Evolutionary conservation across 2,888 invertebrate genomes (phyloP), one percentile per base, ranked within the genome.

Genomic region (Pandemis cinnamomeana): DNA sequence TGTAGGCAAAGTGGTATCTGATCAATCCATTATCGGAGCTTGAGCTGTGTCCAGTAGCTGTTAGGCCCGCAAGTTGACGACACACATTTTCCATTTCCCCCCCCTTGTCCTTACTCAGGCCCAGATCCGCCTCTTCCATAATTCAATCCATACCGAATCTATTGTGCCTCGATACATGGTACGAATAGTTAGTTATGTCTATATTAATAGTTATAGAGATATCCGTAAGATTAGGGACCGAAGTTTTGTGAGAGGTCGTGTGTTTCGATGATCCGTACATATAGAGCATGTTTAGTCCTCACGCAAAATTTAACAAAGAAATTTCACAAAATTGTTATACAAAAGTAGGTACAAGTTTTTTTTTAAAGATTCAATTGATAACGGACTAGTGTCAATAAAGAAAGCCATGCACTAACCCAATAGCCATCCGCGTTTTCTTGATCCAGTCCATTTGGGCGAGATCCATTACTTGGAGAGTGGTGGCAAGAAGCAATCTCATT

Each of bases 401-500:
- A 80, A 80, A 81, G 78, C 78, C 80, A 82, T 87, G 87, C 87
- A 87, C 87, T 89, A 87, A 89, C 86, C 88, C 87, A 89, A 88
- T 87, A 86, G 86, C 85, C 78, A 79, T 79, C 81, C 84, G 85
- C 85, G 86, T 89, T 91, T 91, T 88, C 91, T 90, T 92, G 90
- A 93, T 92, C 89, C 89, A 92, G 92, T 94, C 91, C 92, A 94
- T 94, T 94, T 94, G 84, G 91, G 91, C 84, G 87, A 91, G 94
- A 94, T 94, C 94, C 94, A 94, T 94, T 94, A 94, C 94, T 89
- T 86, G 84, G 89, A 88, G 91, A 91, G 92, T 91, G 91, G 90
- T 87, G 90, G 93, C 94, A 92, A 93, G 94, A 94, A 94, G 94
- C 94, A 94, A 94, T 94, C 94, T 94, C 94, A 94, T 94, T 93